Percentiles rank a stretch among this genome's conserved stretches.
Conservation (phyloP, 2,888 invertebrate species). For the Linyphia triangularis region DNA sequence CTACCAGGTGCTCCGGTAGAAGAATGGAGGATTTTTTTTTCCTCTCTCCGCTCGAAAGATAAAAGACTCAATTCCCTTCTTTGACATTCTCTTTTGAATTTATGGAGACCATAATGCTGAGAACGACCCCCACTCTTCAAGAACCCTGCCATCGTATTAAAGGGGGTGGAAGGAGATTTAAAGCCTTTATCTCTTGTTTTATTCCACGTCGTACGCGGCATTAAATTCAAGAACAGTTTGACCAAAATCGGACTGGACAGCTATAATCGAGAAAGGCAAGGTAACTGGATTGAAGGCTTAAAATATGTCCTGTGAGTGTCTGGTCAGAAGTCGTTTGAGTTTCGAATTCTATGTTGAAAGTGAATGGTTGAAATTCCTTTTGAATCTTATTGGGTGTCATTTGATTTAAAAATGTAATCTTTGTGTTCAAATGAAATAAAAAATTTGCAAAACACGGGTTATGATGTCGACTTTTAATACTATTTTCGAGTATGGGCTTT, state of each 20-base stretch:
- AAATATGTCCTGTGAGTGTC: not conserved
- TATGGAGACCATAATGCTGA: constrained; percentile 40
- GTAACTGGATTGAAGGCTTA: not conserved
- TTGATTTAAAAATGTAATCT: too few species aligned
- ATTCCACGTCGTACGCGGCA: constrained; percentile 29
- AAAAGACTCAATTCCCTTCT: constrained; percentile 57
- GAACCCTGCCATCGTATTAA: constrained; percentile 23
- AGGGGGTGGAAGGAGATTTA: constrained; percentile 40
- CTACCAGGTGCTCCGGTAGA: not conserved
- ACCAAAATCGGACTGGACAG: constrained; percentile 31
- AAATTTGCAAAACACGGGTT: too few species aligned
- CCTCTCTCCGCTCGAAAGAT: not conserved
- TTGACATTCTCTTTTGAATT: constrained; percentile 62
- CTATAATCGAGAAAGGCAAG: constrained; percentile 7
- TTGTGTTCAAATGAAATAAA: too few species aligned
- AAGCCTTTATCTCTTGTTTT: constrained; percentile 49
- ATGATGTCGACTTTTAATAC: too few species aligned
- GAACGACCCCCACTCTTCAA: constrained; percentile 38
- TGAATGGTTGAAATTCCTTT: too few species aligned
- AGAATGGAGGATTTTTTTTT: not conserved
- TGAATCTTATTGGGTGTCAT: too few species aligned
- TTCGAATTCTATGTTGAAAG: not conserved
- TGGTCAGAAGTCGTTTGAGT: not conserved
- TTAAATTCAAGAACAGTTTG: constrained; percentile 45
- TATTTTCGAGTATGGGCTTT: too few species aligned